Evolutionary conservation across 2,113 vertebrate genomes (phyloP).

Genomic region (Xenopus tropicalis): DNA sequence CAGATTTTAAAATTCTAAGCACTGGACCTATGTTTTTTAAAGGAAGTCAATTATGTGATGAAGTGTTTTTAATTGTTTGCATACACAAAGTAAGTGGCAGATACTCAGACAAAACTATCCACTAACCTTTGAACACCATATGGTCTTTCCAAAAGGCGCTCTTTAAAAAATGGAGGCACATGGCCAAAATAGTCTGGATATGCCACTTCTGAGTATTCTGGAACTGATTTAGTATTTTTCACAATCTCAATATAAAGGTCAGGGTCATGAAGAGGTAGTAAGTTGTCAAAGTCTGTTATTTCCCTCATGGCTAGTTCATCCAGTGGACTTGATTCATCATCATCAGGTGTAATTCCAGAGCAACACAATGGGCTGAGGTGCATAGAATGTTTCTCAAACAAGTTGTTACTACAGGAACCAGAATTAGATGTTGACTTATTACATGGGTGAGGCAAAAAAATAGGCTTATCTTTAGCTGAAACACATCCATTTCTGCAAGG

Average conservation of each 20-base stretch:
- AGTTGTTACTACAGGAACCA: slow-evolving; percentile 59
- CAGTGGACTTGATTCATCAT: slow-evolving; percentile 68
- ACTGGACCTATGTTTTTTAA: no score
- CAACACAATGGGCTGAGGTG: slow-evolving; percentile 72
- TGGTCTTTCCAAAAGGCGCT: slow-evolving; percentile 86
- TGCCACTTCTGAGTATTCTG: slow-evolving; percentile 88
- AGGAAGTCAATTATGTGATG: no score
- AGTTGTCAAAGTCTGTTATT: slow-evolving; percentile 69
- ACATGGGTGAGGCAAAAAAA: slow-evolving; percentile 47
- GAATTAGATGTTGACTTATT: slow-evolving; percentile 58
- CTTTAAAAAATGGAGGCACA: slow-evolving; percentile 81
- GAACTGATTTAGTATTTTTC: slow-evolving; percentile 85
- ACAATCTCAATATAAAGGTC: slow-evolving; percentile 93
- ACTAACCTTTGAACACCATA: slow-evolving; percentile 95
- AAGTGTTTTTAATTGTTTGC: no score
- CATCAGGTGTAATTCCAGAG: slow-evolving; percentile 74
- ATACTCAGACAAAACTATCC: neutral
- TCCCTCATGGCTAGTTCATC: slow-evolving; percentile 70
- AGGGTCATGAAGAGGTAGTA: slow-evolving; percentile 84
- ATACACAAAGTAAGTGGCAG: slow-evolving; percentile 6
- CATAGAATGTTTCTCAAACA: slow-evolving; percentile 67
- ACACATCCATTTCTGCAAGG: slow-evolving; percentile 41
- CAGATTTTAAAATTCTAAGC: no score
- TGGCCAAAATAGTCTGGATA: slow-evolving; percentile 98
- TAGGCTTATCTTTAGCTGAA: slow-evolving; percentile 56